These are phyloP conservation scores for Echiichthys vipera DNA, from an alignment of 2,797 vertebrate genomes.

Conservation along the genomic window DNA sequence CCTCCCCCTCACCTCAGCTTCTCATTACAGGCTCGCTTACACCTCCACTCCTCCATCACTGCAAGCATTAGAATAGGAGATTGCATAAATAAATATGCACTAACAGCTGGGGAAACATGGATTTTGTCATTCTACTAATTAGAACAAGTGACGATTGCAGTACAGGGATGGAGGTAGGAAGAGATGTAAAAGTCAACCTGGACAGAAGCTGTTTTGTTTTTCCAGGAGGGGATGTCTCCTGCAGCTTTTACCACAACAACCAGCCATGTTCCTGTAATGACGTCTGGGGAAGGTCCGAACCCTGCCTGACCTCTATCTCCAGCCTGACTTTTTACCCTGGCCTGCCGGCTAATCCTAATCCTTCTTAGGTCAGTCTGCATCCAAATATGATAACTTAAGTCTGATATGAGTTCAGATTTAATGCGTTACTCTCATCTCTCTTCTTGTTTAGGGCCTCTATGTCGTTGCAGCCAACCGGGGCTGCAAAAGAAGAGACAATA, in stretches of 20 bases:
- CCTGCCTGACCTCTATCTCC: constrained; percentile 39
- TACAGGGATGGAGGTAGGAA: not conserved
- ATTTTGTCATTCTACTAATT: constrained; percentile 61
- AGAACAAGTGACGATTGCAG: constrained; percentile 29
- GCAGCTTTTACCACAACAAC: constrained; percentile 27
- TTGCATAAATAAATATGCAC: constrained; percentile 20
- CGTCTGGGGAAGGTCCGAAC: constrained; percentile 27
- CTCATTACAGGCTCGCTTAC: constrained; percentile 66
- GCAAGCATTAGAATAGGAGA: constrained; percentile 53
- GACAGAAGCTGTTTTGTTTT: constrained; percentile 50
- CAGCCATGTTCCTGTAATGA: constrained; percentile 40
- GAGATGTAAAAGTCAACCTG: constrained; percentile 22
- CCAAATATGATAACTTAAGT: constrained; percentile 4
- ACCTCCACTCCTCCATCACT: constrained; percentile 60
- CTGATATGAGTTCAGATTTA: not conserved
- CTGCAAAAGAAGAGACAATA: constrained; percentile 8
- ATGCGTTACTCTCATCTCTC: constrained; percentile 28
- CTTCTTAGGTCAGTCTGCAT: constrained; percentile 37
- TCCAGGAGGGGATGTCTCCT: constrained; percentile 51
- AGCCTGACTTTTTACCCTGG: constrained; percentile 36
- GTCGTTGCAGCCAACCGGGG: constrained; percentile 24
- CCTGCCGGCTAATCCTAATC: constrained; percentile 41
- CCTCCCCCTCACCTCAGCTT: constrained; percentile 41
- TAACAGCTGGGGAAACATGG: constrained; percentile 24
- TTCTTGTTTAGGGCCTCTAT: constrained; percentile 22